Evolutionary conservation across 2,888 invertebrate species (phyloP).

Genomic region (Rhopalosiphum nymphaeae): DNA sequence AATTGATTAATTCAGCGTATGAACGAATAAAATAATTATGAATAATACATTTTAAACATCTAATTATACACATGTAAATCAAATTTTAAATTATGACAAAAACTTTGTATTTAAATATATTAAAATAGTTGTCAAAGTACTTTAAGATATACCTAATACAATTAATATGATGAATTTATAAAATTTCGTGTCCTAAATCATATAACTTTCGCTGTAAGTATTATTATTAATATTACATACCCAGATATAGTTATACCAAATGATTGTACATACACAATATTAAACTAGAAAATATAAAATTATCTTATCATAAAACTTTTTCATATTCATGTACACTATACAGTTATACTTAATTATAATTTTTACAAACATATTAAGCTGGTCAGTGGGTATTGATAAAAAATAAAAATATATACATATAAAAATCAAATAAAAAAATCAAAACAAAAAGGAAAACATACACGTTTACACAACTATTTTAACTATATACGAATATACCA

Average conservation of each 20-base stretch:
- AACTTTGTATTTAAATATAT: background rate
- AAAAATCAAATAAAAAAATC: background rate
- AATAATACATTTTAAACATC: background rate
- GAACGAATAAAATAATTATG: background rate
- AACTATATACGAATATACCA: background rate
- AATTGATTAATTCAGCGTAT: background rate
- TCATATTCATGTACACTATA: background rate
- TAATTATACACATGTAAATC: background rate
- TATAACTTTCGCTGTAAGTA: background rate
- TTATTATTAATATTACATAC: background rate
- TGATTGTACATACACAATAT: background rate
- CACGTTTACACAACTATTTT: background rate
- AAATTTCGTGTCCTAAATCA: background rate
- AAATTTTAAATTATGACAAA: background rate
- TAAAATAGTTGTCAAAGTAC: background rate
- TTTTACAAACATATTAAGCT: background rate
- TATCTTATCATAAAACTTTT: background rate
- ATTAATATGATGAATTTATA: background rate
- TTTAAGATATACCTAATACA: background rate
- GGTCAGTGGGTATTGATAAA: background rate
- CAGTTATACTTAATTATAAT: background rate
- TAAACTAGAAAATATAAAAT: background rate
- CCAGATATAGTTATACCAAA: background rate
- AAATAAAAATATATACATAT: background rate
- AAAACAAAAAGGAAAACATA: background rate